These are phyloP conservation scores for Anoplius nigerrimus DNA, from an alignment of 2,888 invertebrate species.

Conservation along the genomic window DNA sequence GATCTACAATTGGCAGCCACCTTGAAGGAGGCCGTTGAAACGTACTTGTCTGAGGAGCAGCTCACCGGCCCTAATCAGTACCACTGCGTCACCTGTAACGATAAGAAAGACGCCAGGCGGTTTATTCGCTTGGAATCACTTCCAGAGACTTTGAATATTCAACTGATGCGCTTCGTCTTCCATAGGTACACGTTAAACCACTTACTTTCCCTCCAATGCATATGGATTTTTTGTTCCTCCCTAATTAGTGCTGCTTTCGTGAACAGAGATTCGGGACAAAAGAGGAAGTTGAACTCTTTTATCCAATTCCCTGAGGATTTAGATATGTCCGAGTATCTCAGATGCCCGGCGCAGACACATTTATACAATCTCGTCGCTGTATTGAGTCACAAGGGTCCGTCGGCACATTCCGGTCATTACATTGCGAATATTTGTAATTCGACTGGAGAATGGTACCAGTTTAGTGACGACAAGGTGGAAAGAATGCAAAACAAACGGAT, in stretches of 20 bases:
- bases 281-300: constrained; percentile 79
- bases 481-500: constrained; percentile 74
- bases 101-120: constrained; percentile 78
- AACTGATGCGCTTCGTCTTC: constrained; percentile 80
- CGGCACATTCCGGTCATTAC: constrained; percentile 82
- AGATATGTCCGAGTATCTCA: constrained; percentile 77
- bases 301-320: constrained; percentile 79
- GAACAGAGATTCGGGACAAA: constrained; percentile 77
- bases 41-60: constrained; percentile 79
- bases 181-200: constrained; percentile 75
- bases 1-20: constrained; percentile 78
- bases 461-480: constrained; percentile 79
- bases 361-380: constrained; percentile 80
- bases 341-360: constrained; percentile 63
- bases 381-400: constrained; percentile 80
- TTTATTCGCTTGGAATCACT: constrained; percentile 77
- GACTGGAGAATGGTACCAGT: constrained; percentile 80
- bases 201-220: constrained; percentile 2
- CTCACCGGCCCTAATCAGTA: constrained; percentile 79
- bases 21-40: constrained; percentile 76
- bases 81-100: constrained; percentile 77
- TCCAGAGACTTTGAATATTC: constrained; percentile 80
- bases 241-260: constrained; percentile 27
- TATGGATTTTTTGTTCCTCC: background rate
- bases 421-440: constrained; percentile 75